phyloP scores from a whole-genome alignment of 2,113 vertebrate genomes.

The Cyprinus carpio region DNA sequence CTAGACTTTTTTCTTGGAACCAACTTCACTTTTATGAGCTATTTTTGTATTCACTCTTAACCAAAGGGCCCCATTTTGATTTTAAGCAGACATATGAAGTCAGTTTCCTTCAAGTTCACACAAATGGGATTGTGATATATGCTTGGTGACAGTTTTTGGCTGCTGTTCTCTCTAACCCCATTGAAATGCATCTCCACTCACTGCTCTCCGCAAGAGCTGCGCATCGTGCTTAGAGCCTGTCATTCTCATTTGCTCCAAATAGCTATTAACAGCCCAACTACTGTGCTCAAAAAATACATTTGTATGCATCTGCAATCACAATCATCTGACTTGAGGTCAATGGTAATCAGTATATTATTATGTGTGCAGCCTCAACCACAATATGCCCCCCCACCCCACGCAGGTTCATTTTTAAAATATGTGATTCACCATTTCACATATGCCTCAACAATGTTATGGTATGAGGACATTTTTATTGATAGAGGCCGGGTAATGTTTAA shows the following conservation, averaged over 20 bases:
- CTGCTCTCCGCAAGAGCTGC: slow-evolving; percentile 5
- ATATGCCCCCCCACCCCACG: no score
- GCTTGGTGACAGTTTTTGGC: background rate
- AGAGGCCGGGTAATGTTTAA: no score
- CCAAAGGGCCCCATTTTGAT: background rate
- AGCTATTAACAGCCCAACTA: background rate
- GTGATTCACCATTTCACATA: background rate
- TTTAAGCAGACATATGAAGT: background rate
- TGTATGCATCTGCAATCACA: background rate
- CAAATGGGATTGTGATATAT: background rate
- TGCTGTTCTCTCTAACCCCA: slow-evolving; percentile 23
- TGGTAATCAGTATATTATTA: background rate
- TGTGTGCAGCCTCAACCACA: background rate
- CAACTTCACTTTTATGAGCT: background rate
- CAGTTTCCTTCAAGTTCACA: background rate
- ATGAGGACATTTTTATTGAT: background rate
- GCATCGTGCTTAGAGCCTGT: slow-evolving; percentile 34
- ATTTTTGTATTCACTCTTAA: background rate
- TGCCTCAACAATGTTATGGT: background rate
- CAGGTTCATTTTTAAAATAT: background rate
- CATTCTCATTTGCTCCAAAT: slow-evolving; percentile 15
- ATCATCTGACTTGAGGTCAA: background rate
- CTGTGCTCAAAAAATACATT: background rate
- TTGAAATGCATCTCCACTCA: slow-evolving; percentile 53
- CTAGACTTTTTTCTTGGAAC: background rate